Evolutionary conservation across 1,140 invertebrate species (phyloP).

Genomic region (Batillaria attramentaria): DNA sequence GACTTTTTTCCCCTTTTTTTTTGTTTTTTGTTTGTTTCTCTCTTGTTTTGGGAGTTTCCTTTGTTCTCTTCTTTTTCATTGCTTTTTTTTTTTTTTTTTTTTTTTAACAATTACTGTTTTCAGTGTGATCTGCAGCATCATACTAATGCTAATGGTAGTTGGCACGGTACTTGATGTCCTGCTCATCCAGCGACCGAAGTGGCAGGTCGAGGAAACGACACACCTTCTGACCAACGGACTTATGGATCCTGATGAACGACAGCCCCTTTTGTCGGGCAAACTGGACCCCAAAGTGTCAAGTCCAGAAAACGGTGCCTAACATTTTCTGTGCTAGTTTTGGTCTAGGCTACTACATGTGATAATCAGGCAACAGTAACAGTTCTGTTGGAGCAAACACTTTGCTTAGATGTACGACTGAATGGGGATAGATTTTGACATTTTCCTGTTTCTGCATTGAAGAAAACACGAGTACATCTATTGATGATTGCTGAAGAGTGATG

Average conservation of each 20-base stretch:
- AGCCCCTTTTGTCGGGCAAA: not conserved
- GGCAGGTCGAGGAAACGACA: not conserved
- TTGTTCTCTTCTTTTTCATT: not conserved
- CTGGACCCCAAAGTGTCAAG: too few species aligned
- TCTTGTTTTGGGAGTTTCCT: not conserved
- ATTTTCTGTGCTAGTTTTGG: too few species aligned
- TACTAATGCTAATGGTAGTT: slow-evolving; percentile 30
- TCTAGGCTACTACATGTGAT: too few species aligned
- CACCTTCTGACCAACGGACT: not conserved
- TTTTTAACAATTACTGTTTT: not conserved
- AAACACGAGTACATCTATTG: too few species aligned
- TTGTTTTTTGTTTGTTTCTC: too few species aligned
- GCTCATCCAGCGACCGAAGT: slow-evolving; percentile 37
- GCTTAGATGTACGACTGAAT: too few species aligned
- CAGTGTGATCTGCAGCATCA: slow-evolving; percentile 8
- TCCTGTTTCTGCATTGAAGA: too few species aligned
- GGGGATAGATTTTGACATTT: too few species aligned
- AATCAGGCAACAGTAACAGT: too few species aligned
- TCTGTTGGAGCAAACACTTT: too few species aligned
- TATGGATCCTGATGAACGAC: not conserved
- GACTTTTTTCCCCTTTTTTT: not conserved
- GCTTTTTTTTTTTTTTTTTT: not conserved
- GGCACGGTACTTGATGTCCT: slow-evolving; percentile 48
- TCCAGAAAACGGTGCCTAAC: too few species aligned
- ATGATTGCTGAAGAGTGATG: too few species aligned